Percentiles rank a stretch among this genome's conserved stretches.
phyloP scores from a whole-genome alignment of 2,888 invertebrate species.

The Dasysyrphus albostriatus region DNA sequence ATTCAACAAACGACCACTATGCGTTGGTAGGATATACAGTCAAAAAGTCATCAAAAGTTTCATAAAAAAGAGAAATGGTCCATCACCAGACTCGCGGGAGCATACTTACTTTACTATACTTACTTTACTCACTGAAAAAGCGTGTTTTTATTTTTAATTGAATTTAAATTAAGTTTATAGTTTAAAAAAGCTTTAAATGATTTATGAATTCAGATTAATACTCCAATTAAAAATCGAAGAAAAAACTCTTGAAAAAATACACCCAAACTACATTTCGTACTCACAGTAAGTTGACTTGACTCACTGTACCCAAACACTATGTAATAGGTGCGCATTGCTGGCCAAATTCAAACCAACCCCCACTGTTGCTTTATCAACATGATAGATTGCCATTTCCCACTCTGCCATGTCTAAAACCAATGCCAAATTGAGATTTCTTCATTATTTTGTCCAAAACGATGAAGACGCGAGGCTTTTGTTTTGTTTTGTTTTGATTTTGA shows the following conservation, averaged over 20 bases:
- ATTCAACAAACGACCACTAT: too few relatives aligned
- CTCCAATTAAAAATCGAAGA: neutral
- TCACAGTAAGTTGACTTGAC: neutral
- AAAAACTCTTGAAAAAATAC: neutral
- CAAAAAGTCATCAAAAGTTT: too few relatives aligned
- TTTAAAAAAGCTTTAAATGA: too few relatives aligned
- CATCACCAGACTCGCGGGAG: too few relatives aligned
- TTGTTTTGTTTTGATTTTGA: constrained; percentile 41
- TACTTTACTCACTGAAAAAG: too few relatives aligned
- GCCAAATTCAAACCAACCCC: constrained; percentile 41
- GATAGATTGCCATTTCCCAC: constrained; percentile 59
- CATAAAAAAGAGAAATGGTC: too few relatives aligned
- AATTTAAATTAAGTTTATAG: too few relatives aligned
- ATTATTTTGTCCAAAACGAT: constrained; percentile 40
- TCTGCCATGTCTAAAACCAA: constrained; percentile 2
- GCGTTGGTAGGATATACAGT: too few relatives aligned
- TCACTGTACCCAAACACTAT: neutral
- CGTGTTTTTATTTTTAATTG: too few relatives aligned
- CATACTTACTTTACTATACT: too few relatives aligned
- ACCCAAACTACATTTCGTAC: neutral
- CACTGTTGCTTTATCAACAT: constrained; percentile 38
- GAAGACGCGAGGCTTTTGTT: constrained; percentile 49
- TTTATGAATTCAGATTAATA: too few relatives aligned
- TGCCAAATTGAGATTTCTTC: constrained; percentile 61
- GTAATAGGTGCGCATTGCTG: constrained; percentile 2